Evolutionary conservation across 1,140 invertebrate genomes (phyloP).

Genomic region (Drosophila insularis): DNA sequence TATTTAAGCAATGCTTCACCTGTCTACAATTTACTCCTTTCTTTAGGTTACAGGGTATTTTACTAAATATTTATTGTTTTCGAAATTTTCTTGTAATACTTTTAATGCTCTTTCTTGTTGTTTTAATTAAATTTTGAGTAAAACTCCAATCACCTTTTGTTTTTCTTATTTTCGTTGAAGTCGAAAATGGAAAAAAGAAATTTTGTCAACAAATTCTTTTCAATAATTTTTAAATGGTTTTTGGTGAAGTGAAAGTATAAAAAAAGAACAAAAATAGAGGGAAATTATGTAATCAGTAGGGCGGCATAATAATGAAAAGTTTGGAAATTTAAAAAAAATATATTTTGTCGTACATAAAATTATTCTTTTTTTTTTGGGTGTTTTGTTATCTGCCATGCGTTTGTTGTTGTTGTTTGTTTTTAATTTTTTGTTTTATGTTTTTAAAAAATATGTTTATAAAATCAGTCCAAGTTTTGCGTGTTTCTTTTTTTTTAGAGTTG

Average conservation of each 20-base stretch:
- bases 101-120: conserved; percentile 36
- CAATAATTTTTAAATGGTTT: conserved; percentile 15
- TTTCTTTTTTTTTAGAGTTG: conserved; percentile 46
- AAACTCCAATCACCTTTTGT: conserved; percentile 80
- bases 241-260: conserved; percentile 15
- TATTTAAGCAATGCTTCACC: no score
- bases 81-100: conserved; percentile 10
- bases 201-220: conserved; percentile 24
- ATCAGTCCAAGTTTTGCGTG: conserved; percentile 80
- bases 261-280: conserved; percentile 45
- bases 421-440: conserved; percentile 37
- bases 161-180: conserved; percentile 47
- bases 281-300: conserved; percentile 20
- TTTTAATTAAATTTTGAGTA: conserved; percentile 68
- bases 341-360: not conserved
- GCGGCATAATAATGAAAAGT: not conserved
- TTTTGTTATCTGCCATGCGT: conserved; percentile 50
- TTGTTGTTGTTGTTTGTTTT: conserved; percentile 8
- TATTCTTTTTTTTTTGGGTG: conserved; percentile 39
- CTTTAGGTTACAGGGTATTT: not conserved
- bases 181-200: conserved; percentile 34
- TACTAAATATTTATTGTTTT: conserved; percentile 1
- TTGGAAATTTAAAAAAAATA: not conserved
- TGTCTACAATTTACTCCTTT: not conserved
- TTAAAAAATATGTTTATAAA: conserved; percentile 79